A percentile compares a stretch with the other conserved stretches of the same genome.
phyloP scores from a whole-genome alignment of 1,140 invertebrate species.

The Nasonia giraulti region DNA sequence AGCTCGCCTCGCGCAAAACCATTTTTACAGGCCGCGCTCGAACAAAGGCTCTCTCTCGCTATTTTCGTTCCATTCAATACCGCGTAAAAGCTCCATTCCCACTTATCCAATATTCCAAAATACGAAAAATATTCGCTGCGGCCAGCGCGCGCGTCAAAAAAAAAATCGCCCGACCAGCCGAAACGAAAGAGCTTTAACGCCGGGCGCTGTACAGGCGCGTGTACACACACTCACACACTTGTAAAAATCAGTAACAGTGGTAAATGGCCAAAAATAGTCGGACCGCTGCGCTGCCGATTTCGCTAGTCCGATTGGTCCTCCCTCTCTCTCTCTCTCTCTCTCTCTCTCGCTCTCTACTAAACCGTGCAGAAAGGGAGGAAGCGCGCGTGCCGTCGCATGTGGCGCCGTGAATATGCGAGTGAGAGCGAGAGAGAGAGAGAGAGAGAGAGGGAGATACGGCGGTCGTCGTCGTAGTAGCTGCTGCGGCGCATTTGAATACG shows the following conservation, averaged over 20 bases:
- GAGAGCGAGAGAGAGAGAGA: slow-evolving; percentile 53
- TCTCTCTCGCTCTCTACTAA: too few species aligned
- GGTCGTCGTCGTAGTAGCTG: slow-evolving; percentile 53
- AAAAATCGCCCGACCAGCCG: neutral
- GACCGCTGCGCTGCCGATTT: slow-evolving; percentile 23
- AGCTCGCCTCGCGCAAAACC: neutral
- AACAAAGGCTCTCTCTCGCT: neutral
- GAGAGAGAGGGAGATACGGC: slow-evolving; percentile 53
- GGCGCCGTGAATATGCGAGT: slow-evolving; percentile 54
- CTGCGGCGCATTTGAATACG: slow-evolving; percentile 72
- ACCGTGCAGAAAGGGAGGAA: slow-evolving; percentile 35
- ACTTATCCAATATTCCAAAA: slow-evolving; percentile 18
- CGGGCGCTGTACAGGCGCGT: neutral
- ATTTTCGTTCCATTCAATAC: slow-evolving; percentile 14
- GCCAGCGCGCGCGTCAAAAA: neutral
- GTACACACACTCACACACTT: neutral
- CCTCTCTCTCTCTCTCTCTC: neutral
- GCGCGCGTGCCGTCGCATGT: slow-evolving; percentile 46
- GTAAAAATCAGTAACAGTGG: slow-evolving; percentile 48
- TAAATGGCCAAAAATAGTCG: slow-evolving; percentile 47
- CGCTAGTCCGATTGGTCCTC: slow-evolving; percentile 13
- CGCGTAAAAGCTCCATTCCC: slow-evolving; percentile 17
- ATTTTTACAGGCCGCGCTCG: neutral
- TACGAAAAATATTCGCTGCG: neutral
- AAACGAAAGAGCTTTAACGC: slow-evolving; percentile 25